These are phyloP conservation scores for Lutjanus argentimaculatus DNA, from an alignment of 2,797 vertebrate species.

Conservation along the genomic window DNA sequence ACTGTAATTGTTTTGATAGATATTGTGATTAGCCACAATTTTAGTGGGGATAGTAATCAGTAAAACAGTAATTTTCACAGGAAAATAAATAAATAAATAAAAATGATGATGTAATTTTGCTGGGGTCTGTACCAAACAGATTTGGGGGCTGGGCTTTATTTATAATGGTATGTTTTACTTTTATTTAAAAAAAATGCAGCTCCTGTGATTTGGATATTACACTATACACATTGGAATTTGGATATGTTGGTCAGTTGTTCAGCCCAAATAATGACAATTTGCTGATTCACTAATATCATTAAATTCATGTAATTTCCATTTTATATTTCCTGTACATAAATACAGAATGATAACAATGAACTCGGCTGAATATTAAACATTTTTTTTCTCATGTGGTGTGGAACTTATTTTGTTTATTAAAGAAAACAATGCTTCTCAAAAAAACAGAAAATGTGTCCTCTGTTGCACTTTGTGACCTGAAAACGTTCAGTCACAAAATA, in stretches of 20 bases:
- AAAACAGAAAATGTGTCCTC: slow-evolving; percentile 5
- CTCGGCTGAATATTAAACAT: slow-evolving; percentile 57
- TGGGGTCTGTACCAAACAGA: too few species aligned
- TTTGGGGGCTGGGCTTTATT: too few species aligned
- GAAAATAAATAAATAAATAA: too few species aligned
- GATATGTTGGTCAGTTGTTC: too few species aligned
- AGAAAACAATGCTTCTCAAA: background rate
- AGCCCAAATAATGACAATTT: background rate
- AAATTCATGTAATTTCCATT: slow-evolving; percentile 2
- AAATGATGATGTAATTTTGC: too few species aligned
- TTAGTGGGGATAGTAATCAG: too few species aligned
- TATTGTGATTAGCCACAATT: too few species aligned
- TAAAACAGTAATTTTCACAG: too few species aligned
- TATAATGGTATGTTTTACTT: too few species aligned
- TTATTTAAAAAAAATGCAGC: too few species aligned
- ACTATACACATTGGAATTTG: background rate
- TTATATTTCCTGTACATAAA: slow-evolving; percentile 15
- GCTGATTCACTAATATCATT: background rate
- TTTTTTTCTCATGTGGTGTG: slow-evolving; percentile 32
- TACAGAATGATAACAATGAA: background rate
- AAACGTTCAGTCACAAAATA: background rate
- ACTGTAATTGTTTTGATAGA: too few species aligned
- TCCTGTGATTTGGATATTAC: background rate
- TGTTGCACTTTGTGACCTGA: slow-evolving; percentile 7
- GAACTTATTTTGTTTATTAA: slow-evolving; percentile 36